phyloP scores from a whole-genome alignment of 2,888 invertebrate genomes.

The Lapara coniferarum region DNA sequence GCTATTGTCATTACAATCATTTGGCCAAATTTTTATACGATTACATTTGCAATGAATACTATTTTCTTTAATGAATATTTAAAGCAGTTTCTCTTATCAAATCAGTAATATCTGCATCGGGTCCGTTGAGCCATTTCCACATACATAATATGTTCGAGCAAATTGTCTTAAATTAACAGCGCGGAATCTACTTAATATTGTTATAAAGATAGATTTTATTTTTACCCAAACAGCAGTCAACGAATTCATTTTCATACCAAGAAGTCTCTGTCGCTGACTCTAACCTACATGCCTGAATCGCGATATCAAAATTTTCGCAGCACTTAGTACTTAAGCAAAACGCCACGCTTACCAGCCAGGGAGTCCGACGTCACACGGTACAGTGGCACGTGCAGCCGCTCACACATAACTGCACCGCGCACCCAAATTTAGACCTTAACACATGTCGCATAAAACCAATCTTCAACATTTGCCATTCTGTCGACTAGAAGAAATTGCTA shows the following conservation, averaged over 20 bases:
- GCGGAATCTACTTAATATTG: too few species aligned
- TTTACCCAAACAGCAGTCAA: neutral
- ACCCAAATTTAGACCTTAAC: slow-evolving; percentile 54
- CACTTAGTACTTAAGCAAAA: slow-evolving; percentile 48
- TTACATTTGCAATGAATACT: too few species aligned
- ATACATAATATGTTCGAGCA: too few species aligned
- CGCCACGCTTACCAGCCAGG: slow-evolving; percentile 34
- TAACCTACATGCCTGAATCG: slow-evolving; percentile 47
- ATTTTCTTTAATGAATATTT: too few species aligned
- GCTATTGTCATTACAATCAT: too few species aligned
- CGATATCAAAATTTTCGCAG: slow-evolving; percentile 53
- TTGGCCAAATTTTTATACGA: too few species aligned
- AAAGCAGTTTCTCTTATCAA: too few species aligned
- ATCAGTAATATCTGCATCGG: too few species aligned
- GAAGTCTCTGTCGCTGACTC: slow-evolving; percentile 23
- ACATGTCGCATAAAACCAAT: slow-evolving; percentile 50
- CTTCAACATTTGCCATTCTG: slow-evolving; percentile 80
- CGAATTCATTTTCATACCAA: neutral
- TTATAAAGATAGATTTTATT: too few species aligned
- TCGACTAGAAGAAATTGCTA: slow-evolving; percentile 75
- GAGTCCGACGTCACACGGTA: slow-evolving; percentile 67
- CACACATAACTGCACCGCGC: slow-evolving; percentile 56
- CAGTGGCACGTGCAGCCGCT: slow-evolving; percentile 63
- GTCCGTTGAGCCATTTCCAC: too few species aligned
- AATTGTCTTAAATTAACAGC: too few species aligned